A percentile compares a stretch with the other conserved stretches of the same genome.
phyloP scores from a whole-genome alignment of 2,888 invertebrate genomes.

The Acronicta psi region DNA sequence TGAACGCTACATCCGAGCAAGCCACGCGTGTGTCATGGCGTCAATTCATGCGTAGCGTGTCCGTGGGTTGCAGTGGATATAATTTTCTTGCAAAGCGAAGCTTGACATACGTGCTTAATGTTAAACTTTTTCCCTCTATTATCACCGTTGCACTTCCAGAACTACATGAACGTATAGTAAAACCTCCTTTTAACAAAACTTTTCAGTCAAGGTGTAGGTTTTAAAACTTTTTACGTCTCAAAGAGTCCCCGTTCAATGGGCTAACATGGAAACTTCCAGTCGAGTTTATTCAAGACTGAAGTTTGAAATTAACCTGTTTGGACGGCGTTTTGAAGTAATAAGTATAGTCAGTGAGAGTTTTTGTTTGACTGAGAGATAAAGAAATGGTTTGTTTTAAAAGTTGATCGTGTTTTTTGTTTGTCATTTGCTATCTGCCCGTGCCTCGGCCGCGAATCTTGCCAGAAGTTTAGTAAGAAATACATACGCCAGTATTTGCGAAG shows the following conservation, averaged over 20 bases:
- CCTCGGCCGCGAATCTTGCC: too few species aligned
- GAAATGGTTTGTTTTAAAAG: slow-evolving; percentile 2
- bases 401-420: background rate
- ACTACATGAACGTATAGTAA: slow-evolving; percentile 29
- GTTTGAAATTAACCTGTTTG: slow-evolving; percentile 73
- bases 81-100: too few species aligned
- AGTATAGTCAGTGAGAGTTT: slow-evolving; percentile 11
- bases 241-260: slow-evolving; percentile 58
- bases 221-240: slow-evolving; percentile 67
- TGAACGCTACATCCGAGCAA: too few species aligned
- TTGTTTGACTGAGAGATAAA: slow-evolving; percentile 13
- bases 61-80: too few species aligned
- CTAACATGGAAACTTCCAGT: slow-evolving; percentile 59
- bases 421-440: too few species aligned
- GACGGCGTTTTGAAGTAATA: slow-evolving; percentile 47
- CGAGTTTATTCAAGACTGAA: slow-evolving; percentile 60
- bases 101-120: too few species aligned
- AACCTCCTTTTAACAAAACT: slow-evolving; percentile 44
- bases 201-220: slow-evolving; percentile 44
- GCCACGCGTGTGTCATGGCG: too few species aligned
- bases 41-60: too few species aligned
- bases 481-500: too few species aligned
- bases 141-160: background rate
- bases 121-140: too few species aligned
- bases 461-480: too few species aligned